Evolutionary conservation across 2,113 vertebrate species (phyloP).

Genomic region (Uropsilus gracilis): DNA sequence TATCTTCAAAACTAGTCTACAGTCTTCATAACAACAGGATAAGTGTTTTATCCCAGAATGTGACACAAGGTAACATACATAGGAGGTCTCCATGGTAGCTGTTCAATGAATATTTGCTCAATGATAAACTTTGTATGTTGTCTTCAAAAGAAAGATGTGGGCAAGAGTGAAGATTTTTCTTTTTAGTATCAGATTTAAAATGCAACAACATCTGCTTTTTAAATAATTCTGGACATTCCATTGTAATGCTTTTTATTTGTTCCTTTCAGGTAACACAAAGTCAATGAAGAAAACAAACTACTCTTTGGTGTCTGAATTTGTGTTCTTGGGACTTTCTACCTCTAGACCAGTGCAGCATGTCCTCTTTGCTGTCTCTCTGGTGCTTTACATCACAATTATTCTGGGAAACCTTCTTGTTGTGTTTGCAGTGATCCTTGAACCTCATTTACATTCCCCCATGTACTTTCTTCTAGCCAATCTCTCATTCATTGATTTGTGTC

Average conservation of each 20-base stretch:
- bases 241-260: not conserved
- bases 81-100: not conserved
- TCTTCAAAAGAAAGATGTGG: not conserved
- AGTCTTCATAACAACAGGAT: not conserved
- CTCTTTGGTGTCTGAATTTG: slow-evolving; percentile 56
- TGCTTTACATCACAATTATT: not conserved
- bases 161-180: not conserved
- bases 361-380: slow-evolving; percentile 40
- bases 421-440: not conserved
- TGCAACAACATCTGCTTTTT: not conserved
- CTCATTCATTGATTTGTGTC: slow-evolving; percentile 46
- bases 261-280: slow-evolving; percentile 17
- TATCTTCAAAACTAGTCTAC: not conserved
- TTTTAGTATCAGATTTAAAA: not conserved
- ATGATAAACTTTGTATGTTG: not conserved
- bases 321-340: slow-evolving; percentile 62
- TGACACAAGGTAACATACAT: too few species aligned
- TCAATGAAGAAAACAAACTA: slow-evolving; percentile 58
- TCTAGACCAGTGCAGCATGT: slow-evolving; percentile 25
- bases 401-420: slow-evolving; percentile 44
- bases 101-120: not conserved
- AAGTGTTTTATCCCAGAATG: not conserved
- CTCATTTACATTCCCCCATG: slow-evolving; percentile 34
- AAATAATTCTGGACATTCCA: not conserved
- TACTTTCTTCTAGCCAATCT: slow-evolving; percentile 51